Evolutionary conservation across 1,140 invertebrate species (phyloP).

Genomic region (Pseudomyrmex cubaensis): DNA sequence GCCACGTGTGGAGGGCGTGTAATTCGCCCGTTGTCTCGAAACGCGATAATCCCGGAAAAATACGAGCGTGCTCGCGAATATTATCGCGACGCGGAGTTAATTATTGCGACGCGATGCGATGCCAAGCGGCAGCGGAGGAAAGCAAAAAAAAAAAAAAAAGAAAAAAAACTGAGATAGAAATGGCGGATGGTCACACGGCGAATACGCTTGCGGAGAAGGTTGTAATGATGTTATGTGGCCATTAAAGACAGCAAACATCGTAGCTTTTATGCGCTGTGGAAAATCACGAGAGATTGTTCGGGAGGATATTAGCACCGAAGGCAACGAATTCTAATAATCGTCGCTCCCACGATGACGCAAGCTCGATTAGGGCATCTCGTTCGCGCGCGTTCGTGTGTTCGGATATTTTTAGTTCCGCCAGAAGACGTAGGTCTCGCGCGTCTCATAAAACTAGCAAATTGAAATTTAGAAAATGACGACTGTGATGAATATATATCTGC

Average conservation of each 20-base stretch:
- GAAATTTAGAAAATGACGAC: constrained; percentile 16
- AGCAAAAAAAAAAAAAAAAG: background rate
- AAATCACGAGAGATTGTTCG: constrained; percentile 63
- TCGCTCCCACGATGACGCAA: constrained; percentile 38
- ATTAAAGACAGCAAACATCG: constrained; percentile 62
- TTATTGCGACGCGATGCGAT: constrained; percentile 19
- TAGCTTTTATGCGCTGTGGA: constrained; percentile 62
- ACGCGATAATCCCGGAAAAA: constrained; percentile 42
- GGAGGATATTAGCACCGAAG: constrained; percentile 52
- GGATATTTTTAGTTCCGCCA: background rate
- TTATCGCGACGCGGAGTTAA: constrained; percentile 51
- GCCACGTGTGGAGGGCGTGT: constrained; percentile 17
- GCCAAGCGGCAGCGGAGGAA: background rate
- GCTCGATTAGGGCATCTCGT: constrained; percentile 13
- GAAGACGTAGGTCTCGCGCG: background rate
- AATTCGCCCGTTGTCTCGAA: constrained; percentile 16
- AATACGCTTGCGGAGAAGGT: constrained; percentile 32
- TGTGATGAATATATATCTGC: background rate
- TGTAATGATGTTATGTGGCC: constrained; percentile 55
- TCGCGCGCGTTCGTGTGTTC: background rate
- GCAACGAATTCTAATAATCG: constrained; percentile 49
- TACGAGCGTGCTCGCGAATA: constrained; percentile 55
- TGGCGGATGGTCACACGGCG: constrained; percentile 44
- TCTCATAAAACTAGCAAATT: background rate
- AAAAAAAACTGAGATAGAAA: constrained; percentile 32